Evolutionary conservation across 2,888 invertebrate genomes (phyloP).

Genomic region (Tenthredo mesomela): DNA sequence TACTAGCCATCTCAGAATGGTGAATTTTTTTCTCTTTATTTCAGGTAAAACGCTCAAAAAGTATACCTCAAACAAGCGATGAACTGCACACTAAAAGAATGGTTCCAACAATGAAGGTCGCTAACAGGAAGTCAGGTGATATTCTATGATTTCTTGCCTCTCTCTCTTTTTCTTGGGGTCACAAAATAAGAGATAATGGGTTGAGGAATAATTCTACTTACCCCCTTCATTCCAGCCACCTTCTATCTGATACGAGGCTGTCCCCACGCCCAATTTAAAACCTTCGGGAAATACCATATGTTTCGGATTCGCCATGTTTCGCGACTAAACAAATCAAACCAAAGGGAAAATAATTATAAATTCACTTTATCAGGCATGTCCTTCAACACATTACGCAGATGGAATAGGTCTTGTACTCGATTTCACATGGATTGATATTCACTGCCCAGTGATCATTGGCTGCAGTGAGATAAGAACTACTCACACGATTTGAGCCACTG

Average conservation of each 20-base stretch:
- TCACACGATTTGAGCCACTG: background rate
- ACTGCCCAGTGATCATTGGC: background rate
- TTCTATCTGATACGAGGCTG: conserved; percentile 49
- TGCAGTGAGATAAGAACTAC: no score
- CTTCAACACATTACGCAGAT: conserved; percentile 63
- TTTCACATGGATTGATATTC: background rate
- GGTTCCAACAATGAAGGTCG: background rate
- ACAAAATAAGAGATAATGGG: background rate
- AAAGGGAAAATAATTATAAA: background rate
- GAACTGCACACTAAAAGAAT: background rate
- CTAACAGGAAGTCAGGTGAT: background rate
- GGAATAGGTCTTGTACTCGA: background rate
- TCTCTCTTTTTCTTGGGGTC: background rate
- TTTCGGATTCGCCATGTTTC: conserved; percentile 10
- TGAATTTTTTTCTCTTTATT: background rate
- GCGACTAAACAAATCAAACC: background rate
- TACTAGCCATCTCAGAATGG: background rate
- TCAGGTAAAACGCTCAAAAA: background rate
- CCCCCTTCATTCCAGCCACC: conserved; percentile 47
- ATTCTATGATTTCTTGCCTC: background rate
- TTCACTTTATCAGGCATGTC: conserved; percentile 67
- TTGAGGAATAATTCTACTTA: background rate
- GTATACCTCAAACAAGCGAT: background rate
- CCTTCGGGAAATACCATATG: conserved; percentile 34
- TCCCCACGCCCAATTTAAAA: conserved; percentile 31